Evolutionary conservation across 1,140 invertebrate species (phyloP).

Genomic region (Tyrophagus putrescentiae): DNA sequence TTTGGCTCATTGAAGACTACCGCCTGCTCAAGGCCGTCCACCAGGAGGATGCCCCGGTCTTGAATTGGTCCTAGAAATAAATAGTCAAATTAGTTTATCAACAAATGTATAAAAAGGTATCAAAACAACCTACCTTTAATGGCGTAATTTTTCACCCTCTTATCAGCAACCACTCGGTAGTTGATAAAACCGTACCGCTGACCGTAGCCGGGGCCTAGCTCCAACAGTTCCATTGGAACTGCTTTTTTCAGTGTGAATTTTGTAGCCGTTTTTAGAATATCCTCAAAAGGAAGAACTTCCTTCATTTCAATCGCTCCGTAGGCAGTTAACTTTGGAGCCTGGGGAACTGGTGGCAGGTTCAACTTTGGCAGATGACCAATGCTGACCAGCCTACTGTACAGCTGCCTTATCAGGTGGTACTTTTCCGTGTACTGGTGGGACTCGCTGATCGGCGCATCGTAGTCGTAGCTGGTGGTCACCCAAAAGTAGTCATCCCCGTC

Average conservation of each 20-base stretch:
- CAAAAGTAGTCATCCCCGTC: no score
- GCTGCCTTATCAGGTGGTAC: background rate
- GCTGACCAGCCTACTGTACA: background rate
- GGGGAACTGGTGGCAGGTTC: background rate
- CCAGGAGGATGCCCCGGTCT: background rate
- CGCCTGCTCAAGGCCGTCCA: background rate
- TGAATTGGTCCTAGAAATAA: background rate
- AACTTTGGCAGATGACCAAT: background rate
- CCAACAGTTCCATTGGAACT: background rate
- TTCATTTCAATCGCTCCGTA: background rate
- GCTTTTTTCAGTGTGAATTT: background rate
- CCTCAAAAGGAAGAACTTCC: background rate
- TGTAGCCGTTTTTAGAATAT: background rate
- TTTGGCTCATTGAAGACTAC: background rate
- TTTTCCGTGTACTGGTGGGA: no score
- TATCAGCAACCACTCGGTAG: background rate
- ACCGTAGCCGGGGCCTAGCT: background rate
- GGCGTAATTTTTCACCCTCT: background rate
- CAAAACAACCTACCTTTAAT: background rate
- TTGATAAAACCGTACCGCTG: background rate
- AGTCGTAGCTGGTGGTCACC: constrained; percentile 40
- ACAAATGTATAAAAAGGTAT: background rate
- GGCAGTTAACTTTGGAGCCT: background rate
- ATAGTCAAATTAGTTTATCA: background rate
- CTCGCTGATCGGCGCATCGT: constrained; percentile 38